Percentiles rank a stretch among this genome's conserved stretches.
Evolutionary conservation across 2,113 vertebrate species (phyloP).

Genomic region (Tachysurus fulvidraco): DNA sequence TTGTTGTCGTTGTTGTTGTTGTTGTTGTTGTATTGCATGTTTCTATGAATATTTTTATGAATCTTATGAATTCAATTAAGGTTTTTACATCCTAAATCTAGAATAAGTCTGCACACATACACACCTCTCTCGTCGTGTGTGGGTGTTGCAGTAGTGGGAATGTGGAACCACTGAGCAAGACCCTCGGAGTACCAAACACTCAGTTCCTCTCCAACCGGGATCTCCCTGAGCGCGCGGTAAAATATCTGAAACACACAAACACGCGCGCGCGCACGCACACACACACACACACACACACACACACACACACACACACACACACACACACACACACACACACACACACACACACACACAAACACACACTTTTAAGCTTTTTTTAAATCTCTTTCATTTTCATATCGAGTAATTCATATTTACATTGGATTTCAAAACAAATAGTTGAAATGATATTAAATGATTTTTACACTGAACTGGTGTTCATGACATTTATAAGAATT

Average conservation of each 20-base stretch:
- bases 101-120: background rate
- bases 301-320: slow-evolving; percentile 8
- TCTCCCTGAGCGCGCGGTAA: slow-evolving; percentile 87
- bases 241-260: slow-evolving; percentile 80
- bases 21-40: background rate
- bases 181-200: slow-evolving; percentile 94
- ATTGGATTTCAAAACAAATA: background rate
- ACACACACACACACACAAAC: slow-evolving; percentile 11
- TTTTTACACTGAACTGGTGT: background rate
- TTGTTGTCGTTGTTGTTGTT: background rate
- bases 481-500: no score
- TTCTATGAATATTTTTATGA: background rate
- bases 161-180: slow-evolving; percentile 94
- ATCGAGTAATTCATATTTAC: background rate
- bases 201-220: slow-evolving; percentile 92
- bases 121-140: slow-evolving; percentile 99
- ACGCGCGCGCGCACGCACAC: slow-evolving; percentile 4
- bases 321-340: slow-evolving; percentile 17
- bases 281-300: slow-evolving; percentile 11
- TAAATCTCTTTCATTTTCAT: background rate
- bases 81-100: background rate
- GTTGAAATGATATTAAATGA: background rate
- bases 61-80: background rate
- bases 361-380: background rate
- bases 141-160: slow-evolving; percentile 90